Evolutionary conservation across 1,140 invertebrate species (phyloP).

Genomic region (Temnothorax curvispinosus): DNA sequence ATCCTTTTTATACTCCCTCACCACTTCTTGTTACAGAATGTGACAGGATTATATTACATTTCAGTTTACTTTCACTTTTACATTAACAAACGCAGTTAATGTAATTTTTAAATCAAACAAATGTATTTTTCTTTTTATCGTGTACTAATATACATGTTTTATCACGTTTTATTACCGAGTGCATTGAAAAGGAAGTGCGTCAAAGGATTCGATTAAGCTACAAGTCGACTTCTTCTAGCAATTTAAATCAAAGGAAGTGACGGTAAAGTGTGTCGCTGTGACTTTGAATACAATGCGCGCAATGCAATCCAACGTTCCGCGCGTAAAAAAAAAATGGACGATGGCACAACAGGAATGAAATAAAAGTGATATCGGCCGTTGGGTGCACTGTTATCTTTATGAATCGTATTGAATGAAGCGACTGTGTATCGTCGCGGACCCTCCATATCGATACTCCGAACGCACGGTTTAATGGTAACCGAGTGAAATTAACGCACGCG

Average conservation of each 20-base stretch:
- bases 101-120: slow-evolving; percentile 10
- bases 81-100: not conserved
- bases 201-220: slow-evolving; percentile 42
- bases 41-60: not conserved
- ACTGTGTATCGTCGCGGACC: slow-evolving; percentile 15
- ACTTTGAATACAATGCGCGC: slow-evolving; percentile 32
- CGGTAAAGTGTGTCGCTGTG: not conserved
- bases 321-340: slow-evolving; percentile 25
- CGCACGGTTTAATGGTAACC: slow-evolving; percentile 34
- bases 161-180: not conserved
- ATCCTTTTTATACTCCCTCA: not conserved
- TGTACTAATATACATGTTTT: not conserved
- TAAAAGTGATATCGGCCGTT: slow-evolving; percentile 47
- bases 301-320: not conserved
- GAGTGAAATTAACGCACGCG: slow-evolving; percentile 62
- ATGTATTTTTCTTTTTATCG: not conserved
- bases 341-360: slow-evolving; percentile 7
- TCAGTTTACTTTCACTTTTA: not conserved
- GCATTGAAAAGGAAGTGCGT: not conserved
- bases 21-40: not conserved
- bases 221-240: slow-evolving; percentile 20
- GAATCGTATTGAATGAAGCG: slow-evolving; percentile 45
- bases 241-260: slow-evolving; percentile 13
- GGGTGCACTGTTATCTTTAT: slow-evolving; percentile 50
- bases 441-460: slow-evolving; percentile 50